Conservation (phyloP, 2,888 invertebrate species). For the Fabriciana adippe region DNA sequence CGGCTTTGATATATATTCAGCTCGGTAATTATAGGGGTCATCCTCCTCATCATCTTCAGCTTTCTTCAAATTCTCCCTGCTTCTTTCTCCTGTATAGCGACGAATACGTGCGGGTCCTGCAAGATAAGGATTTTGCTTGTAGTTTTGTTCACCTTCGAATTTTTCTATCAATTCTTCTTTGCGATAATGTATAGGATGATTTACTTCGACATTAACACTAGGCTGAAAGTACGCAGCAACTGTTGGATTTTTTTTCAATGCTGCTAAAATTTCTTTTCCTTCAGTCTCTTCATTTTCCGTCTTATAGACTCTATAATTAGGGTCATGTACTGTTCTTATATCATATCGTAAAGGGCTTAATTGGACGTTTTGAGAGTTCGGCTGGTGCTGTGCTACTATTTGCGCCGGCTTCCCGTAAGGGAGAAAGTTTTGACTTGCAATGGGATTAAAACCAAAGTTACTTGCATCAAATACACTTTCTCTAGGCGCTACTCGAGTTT, state of each 20-base stretch:
- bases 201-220: constrained; percentile 68
- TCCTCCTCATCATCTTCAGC: constrained; percentile 59
- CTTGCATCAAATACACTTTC: constrained; percentile 71
- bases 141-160: constrained; percentile 66
- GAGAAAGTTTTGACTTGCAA: constrained; percentile 71
- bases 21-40: constrained; percentile 79
- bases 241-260: constrained; percentile 71
- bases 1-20: constrained; percentile 74
- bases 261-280: constrained; percentile 69
- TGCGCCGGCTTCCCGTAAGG: constrained; percentile 62
- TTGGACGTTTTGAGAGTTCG: constrained; percentile 46
- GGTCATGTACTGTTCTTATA: constrained; percentile 73
- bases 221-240: constrained; percentile 76
- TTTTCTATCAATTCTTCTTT: constrained; percentile 66
- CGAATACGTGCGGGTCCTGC: constrained; percentile 73
- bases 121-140: constrained; percentile 78
- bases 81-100: constrained; percentile 76
- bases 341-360: constrained; percentile 69
- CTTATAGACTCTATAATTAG: constrained; percentile 75
- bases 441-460: constrained; percentile 75
- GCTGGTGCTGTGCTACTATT: constrained; percentile 56
- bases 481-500: constrained; percentile 65
- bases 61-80: constrained; percentile 64
- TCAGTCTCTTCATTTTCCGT: constrained; percentile 61
- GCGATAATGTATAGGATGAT: constrained; percentile 71